Evolutionary conservation across 2,113 vertebrate genomes (phyloP).

Genomic region (Solenodon paradoxus): DNA sequence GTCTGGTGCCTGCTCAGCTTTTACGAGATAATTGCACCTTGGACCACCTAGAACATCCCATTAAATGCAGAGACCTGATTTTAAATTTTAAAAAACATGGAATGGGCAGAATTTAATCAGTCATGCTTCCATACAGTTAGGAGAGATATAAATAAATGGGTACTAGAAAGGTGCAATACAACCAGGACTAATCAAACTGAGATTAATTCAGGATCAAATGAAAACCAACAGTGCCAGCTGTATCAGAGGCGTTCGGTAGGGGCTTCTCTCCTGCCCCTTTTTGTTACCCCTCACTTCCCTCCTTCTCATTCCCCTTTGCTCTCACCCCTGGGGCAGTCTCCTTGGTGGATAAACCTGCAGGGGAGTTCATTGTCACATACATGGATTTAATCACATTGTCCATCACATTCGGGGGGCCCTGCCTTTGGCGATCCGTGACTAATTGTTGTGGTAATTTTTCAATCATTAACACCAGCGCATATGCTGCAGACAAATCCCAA

Average conservation of each 20-base stretch:
- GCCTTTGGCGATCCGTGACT: constrained; percentile 88
- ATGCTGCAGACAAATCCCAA: constrained; percentile 90
- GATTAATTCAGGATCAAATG: constrained; percentile 91
- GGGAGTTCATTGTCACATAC: constrained; percentile 98
- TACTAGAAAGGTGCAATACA: constrained; percentile 83
- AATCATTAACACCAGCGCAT: constrained; percentile 96
- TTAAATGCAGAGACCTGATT: constrained; percentile 79
- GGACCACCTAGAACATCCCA: constrained; percentile 80
- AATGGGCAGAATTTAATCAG: constrained; percentile 86
- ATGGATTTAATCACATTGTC: constrained; percentile 97
- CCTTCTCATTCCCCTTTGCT: constrained; percentile 54
- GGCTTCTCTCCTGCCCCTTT: constrained; percentile 74
- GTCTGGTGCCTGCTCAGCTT: constrained; percentile 85
- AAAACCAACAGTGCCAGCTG: constrained; percentile 93
- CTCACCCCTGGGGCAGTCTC: constrained; percentile 79
- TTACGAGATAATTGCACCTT: constrained; percentile 85
- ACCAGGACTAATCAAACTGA: constrained; percentile 86
- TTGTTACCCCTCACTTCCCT: not conserved
- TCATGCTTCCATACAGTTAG: constrained; percentile 85
- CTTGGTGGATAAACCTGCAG: constrained; percentile 86
- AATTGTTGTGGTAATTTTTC: constrained; percentile 94
- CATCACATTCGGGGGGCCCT: constrained; percentile 82
- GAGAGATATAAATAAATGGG: constrained; percentile 84
- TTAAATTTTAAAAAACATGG: constrained; percentile 84
- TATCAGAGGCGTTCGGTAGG: constrained; percentile 83